phyloP scores from a whole-genome alignment of 2,797 vertebrate species.

The Atherinosoma microstoma region DNA sequence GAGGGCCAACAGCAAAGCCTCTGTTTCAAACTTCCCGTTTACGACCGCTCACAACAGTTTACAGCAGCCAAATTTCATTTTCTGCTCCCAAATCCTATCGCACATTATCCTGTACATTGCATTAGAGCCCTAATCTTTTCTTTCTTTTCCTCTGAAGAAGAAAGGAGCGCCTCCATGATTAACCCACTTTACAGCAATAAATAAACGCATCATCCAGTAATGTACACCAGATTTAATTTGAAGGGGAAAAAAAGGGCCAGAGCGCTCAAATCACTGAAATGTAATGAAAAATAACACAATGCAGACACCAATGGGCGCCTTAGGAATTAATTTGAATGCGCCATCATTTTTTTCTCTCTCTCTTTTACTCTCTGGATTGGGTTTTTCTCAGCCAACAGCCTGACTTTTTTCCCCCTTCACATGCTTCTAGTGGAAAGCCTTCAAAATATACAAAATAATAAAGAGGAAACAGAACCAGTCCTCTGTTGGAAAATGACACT shows the following conservation, averaged over 20 bases:
- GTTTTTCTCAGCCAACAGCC: constrained; percentile 56
- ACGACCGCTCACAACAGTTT: constrained; percentile 83
- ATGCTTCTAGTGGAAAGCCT: constrained; percentile 47
- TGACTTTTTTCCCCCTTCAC: constrained; percentile 40
- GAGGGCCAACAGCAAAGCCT: constrained; percentile 77
- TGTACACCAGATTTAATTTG: constrained; percentile 87
- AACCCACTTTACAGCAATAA: constrained; percentile 88
- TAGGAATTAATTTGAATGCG: constrained; percentile 80
- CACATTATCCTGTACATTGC: constrained; percentile 89
- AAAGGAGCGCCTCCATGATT: constrained; percentile 85
- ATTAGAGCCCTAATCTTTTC: constrained; percentile 87
- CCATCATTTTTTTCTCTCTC: constrained; percentile 54
- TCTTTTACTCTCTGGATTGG: constrained; percentile 54
- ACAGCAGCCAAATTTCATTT: constrained; percentile 87
- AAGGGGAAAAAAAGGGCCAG: constrained; percentile 54
- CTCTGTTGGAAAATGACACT: neutral
- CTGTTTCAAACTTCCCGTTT: constrained; percentile 80
- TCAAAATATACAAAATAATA: constrained; percentile 50
- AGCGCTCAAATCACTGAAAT: constrained; percentile 76
- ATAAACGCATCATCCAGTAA: constrained; percentile 84
- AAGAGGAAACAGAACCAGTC: constrained; percentile 35
- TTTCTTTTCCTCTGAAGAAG: constrained; percentile 82
- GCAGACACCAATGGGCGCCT: constrained; percentile 75
- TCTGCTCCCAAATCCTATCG: constrained; percentile 85
- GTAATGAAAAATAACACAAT: constrained; percentile 83